Conservation (phyloP, 2,888 invertebrate species). For the Tupiocoris notatus region DNA sequence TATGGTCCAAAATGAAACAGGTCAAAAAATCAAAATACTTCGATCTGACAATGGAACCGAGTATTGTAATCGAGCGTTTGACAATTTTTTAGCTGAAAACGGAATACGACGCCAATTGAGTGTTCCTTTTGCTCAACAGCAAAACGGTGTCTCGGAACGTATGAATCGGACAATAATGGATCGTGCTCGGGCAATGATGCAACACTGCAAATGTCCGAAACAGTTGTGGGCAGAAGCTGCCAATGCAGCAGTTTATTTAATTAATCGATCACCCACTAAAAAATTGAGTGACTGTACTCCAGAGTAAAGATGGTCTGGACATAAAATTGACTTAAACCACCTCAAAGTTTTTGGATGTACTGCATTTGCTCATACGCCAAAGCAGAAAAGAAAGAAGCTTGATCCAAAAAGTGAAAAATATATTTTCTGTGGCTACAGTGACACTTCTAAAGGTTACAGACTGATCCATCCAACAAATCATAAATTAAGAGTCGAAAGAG, state of each 20-base stretch:
- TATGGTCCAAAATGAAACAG: conserved; percentile 25
- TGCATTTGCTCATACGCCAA: not conserved
- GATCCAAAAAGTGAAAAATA: not conserved
- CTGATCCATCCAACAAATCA: no score
- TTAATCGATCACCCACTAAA: not conserved
- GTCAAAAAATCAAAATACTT: conserved; percentile 50
- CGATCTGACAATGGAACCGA: conserved; percentile 51
- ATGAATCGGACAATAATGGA: not conserved
- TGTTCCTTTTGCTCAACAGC: not conserved
- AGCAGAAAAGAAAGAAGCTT: not conserved
- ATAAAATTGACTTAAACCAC: not conserved
- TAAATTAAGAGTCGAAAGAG: no score
- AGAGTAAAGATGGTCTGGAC: not conserved
- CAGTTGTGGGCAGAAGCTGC: not conserved
- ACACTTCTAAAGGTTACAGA: not conserved
- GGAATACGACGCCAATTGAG: not conserved
- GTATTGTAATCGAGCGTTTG: conserved; percentile 50
- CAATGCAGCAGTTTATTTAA: not conserved
- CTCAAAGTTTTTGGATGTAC: not conserved
- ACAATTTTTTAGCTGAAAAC: conserved; percentile 45
- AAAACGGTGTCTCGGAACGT: not conserved
- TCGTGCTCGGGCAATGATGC: not conserved
- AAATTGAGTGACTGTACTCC: not conserved
- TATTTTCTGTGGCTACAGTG: not conserved
- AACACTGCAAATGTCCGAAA: not conserved